A percentile compares a stretch with the other conserved stretches of the same genome.
Evolutionary conservation across 1,140 invertebrate species (phyloP).

Genomic region (Drosophila subpulchrella): DNA sequence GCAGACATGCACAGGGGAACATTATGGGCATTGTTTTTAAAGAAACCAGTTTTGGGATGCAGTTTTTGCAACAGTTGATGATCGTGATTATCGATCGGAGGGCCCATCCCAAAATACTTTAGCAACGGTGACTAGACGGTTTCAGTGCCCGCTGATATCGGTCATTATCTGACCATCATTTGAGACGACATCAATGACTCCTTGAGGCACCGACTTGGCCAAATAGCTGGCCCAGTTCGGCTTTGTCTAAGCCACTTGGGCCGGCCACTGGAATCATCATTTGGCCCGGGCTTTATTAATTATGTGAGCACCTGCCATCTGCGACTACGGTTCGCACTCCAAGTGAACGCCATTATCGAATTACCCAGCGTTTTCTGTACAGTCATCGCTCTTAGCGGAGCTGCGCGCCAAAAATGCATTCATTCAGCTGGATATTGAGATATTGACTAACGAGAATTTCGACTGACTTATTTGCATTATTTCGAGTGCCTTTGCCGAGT

Average conservation of each 20-base stretch:
- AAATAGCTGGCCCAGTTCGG: constrained; percentile 43
- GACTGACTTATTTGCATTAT: constrained; percentile 47
- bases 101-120: constrained; percentile 18
- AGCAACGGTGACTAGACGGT: constrained; percentile 36
- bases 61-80: constrained; percentile 7
- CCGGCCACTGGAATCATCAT: constrained; percentile 31
- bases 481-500: constrained; percentile 40
- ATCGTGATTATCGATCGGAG: constrained; percentile 8
- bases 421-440: constrained; percentile 27
- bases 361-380: constrained; percentile 48
- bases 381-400: constrained; percentile 51
- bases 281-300: constrained; percentile 38
- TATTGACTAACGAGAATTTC: constrained; percentile 56
- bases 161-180: constrained; percentile 30
- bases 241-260: constrained; percentile 8
- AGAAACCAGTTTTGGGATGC: constrained; percentile 3
- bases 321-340: constrained; percentile 21
- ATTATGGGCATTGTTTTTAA: constrained; percentile 8
- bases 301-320: constrained; percentile 45
- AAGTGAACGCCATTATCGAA: constrained; percentile 55
- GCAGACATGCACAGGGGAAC: neutral
- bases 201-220: constrained; percentile 23
- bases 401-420: constrained; percentile 47
- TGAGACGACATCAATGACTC: constrained; percentile 15
- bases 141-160: constrained; percentile 21